These are phyloP conservation scores for Vanessa tameamea DNA, from an alignment of 1,140 invertebrate genomes.

Conservation along the genomic window DNA sequence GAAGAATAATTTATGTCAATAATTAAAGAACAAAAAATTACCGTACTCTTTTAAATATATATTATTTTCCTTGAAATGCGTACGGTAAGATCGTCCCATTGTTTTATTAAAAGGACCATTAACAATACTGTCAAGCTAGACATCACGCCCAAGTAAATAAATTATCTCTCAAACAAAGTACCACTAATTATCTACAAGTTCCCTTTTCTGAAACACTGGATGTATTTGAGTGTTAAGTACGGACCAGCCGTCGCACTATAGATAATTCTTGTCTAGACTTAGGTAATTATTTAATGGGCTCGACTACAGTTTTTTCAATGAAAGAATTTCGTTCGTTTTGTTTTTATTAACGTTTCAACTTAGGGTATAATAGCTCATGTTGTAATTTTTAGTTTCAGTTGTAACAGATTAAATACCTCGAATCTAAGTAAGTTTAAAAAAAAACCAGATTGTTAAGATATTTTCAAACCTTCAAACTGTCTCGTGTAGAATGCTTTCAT, in stretches of 20 bases:
- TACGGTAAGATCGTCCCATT: slow-evolving; percentile 43
- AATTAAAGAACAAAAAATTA: slow-evolving; percentile 8
- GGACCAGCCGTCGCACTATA: slow-evolving; percentile 44
- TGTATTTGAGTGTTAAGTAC: slow-evolving; percentile 44
- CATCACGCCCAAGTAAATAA: slow-evolving; percentile 70
- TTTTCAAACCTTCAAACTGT: slow-evolving; percentile 39
- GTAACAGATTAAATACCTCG: slow-evolving; percentile 21
- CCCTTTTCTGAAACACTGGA: slow-evolving; percentile 47
- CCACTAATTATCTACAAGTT: slow-evolving; percentile 63
- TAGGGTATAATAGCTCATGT: slow-evolving; percentile 22
- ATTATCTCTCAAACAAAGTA: slow-evolving; percentile 67
- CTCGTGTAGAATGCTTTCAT: slow-evolving; percentile 40
- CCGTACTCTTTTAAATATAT: background rate
- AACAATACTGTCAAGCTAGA: slow-evolving; percentile 61
- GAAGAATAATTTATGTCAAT: background rate
- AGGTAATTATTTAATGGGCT: slow-evolving; percentile 55
- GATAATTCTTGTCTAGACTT: slow-evolving; percentile 47
- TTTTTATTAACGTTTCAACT: slow-evolving; percentile 34
- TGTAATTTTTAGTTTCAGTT: slow-evolving; percentile 26
- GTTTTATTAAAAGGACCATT: slow-evolving; percentile 65
- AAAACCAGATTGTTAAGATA: slow-evolving; percentile 4
- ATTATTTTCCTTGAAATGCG: slow-evolving; percentile 27
- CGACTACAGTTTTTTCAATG: slow-evolving; percentile 39
- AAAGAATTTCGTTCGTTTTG: slow-evolving; percentile 41
- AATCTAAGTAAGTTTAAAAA: slow-evolving; percentile 20